Evolutionary conservation across 2,888 invertebrate species (phyloP).

Genomic region (Timema podura): DNA sequence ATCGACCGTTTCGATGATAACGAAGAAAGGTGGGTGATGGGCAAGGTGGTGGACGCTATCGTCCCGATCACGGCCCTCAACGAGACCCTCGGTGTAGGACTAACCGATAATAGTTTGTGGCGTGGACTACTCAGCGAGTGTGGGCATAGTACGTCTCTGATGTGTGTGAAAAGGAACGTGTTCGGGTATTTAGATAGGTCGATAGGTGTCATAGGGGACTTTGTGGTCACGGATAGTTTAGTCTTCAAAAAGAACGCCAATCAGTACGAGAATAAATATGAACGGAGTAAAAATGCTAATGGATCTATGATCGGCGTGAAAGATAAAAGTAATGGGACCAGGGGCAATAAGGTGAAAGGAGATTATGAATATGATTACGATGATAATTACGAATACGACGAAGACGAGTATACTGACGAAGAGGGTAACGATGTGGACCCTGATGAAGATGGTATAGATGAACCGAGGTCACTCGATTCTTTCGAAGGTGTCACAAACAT

Average conservation of each 20-base stretch:
- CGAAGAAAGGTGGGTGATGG: not conserved
- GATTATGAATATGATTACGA: not conserved
- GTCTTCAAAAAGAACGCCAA: conserved; percentile 62
- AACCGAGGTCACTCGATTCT: conserved; percentile 1
- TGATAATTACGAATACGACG: conserved; percentile 16
- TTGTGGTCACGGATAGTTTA: conserved; percentile 61
- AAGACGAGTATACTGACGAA: conserved; percentile 23
- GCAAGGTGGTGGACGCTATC: not conserved
- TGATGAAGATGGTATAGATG: conserved; percentile 34
- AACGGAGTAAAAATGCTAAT: conserved; percentile 22
- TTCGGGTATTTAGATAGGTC: conserved; percentile 67
- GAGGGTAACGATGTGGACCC: conserved; percentile 33
- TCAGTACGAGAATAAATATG: conserved; percentile 51
- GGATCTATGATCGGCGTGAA: not conserved
- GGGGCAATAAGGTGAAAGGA: conserved; percentile 36
- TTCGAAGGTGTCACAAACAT: conserved; percentile 71
- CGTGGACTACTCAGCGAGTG: conserved; percentile 69
- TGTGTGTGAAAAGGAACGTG: conserved; percentile 74
- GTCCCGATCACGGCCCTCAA: not conserved
- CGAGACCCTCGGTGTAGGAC: not conserved
- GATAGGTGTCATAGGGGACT: conserved; percentile 59
- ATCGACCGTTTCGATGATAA: not conserved
- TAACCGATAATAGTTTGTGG: conserved; percentile 63
- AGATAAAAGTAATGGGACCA: not conserved
- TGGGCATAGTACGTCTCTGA: conserved; percentile 58